These are phyloP conservation scores for Hystrix brachyura DNA, from an alignment of 2,113 vertebrate species.

Conservation along the genomic window DNA sequence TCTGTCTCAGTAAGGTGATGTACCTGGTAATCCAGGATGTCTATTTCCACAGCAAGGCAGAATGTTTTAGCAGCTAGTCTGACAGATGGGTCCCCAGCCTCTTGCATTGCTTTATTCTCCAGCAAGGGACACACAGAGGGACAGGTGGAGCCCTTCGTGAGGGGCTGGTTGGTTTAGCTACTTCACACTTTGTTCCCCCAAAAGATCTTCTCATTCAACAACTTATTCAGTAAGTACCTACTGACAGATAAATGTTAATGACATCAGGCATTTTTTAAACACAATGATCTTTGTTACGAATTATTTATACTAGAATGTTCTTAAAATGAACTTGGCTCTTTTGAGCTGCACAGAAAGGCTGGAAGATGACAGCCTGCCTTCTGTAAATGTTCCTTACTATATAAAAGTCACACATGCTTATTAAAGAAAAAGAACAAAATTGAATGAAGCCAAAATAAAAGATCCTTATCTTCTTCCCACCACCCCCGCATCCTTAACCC, in stretches of 20 bases:
- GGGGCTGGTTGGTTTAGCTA: not conserved
- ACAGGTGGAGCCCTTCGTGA: not conserved
- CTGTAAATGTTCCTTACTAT: not conserved
- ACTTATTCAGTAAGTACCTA: not conserved
- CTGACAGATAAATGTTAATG: not conserved
- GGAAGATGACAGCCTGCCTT: not conserved
- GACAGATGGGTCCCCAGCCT: not conserved
- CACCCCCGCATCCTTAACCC: not conserved
- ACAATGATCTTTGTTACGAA: not conserved
- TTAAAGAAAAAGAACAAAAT: slow-evolving; percentile 46
- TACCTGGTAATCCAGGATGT: not conserved
- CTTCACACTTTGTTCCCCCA: not conserved
- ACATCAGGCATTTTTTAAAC: not conserved
- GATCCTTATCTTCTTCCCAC: not conserved
- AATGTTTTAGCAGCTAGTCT: not conserved
- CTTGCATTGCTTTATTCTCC: not conserved
- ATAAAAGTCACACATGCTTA: not conserved
- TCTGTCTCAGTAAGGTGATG: not conserved
- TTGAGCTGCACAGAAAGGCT: not conserved
- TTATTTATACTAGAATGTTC: slow-evolving; percentile 49
- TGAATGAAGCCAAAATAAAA: slow-evolving; percentile 40
- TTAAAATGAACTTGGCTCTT: slow-evolving; percentile 12
- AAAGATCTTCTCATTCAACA: not conserved
- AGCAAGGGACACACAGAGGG: not conserved
- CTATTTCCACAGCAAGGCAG: not conserved